These are phyloP conservation scores for Syrista parreyssii DNA, from an alignment of 2,888 invertebrate genomes.

Conservation along the genomic window DNA sequence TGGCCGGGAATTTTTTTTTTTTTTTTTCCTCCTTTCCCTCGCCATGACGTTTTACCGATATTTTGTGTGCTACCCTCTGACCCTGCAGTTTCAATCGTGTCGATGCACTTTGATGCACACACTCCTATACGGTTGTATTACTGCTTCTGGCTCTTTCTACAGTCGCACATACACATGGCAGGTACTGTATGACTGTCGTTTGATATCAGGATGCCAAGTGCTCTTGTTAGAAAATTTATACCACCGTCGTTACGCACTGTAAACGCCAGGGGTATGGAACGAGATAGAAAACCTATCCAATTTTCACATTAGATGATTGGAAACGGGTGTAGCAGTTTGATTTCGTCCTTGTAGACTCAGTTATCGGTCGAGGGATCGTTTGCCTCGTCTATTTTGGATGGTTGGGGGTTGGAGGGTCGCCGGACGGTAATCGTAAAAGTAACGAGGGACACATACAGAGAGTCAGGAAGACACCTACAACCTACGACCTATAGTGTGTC, in stretches of 20 bases:
- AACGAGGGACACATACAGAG: conserved; percentile 18
- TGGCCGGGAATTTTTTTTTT: not conserved
- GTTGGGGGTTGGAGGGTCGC: not conserved
- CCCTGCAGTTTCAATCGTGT: conserved; percentile 34
- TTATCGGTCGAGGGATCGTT: not conserved
- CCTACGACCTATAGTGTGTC: too few species aligned
- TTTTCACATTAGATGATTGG: not conserved
- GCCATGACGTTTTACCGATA: conserved; percentile 15
- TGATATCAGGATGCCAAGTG: not conserved
- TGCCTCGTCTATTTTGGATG: not conserved
- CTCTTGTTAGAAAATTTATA: not conserved
- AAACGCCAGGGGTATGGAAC: not conserved
- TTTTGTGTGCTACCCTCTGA: conserved; percentile 21
- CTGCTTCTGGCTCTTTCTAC: not conserved
- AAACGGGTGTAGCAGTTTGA: not conserved
- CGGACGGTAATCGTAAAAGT: not conserved
- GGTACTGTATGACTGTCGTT: not conserved
- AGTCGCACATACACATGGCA: conserved; percentile 1
- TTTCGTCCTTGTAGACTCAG: not conserved
- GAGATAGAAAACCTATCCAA: not conserved
- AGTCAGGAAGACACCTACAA: conserved; percentile 10
- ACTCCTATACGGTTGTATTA: conserved; percentile 21
- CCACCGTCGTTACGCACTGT: not conserved
- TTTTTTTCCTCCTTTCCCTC: not conserved
- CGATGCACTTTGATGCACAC: conserved; percentile 47